Conservation (phyloP, 1,140 invertebrate species). For the Trachymyrmex septentrionalis region DNA sequence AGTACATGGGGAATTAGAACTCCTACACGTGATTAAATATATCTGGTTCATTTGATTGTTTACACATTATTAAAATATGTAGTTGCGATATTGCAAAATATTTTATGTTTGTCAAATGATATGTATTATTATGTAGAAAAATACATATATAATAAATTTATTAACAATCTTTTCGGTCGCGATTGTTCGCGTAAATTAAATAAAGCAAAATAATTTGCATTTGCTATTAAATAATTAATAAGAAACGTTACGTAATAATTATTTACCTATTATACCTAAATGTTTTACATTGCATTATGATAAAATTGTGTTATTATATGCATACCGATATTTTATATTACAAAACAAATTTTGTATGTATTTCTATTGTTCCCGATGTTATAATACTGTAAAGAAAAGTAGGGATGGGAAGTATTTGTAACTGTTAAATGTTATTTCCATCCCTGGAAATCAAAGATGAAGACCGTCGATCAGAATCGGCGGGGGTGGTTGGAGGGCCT, state of each 20-base stretch:
- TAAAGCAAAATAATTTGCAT: neutral
- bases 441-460: too few species aligned
- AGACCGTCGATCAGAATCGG: too few species aligned
- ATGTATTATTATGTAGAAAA: neutral
- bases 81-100: neutral
- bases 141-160: neutral
- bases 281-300: too few species aligned
- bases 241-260: neutral
- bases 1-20: neutral
- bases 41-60: neutral
- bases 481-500: too few species aligned
- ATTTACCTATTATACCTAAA: too few species aligned
- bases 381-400: too few species aligned
- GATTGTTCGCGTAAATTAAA: neutral
- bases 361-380: too few species aligned
- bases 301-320: too few species aligned
- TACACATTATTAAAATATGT: neutral
- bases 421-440: too few species aligned
- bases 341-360: too few species aligned
- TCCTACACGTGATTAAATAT: neutral
- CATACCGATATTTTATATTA: too few species aligned
- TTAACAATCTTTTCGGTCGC: neutral
- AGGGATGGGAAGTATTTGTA: too few species aligned
- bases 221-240: neutral
- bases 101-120: neutral